Base-by-base conservation (phyloP, 2,113 vertebrate species). In the Hippoglossus stenolepis region DNA sequence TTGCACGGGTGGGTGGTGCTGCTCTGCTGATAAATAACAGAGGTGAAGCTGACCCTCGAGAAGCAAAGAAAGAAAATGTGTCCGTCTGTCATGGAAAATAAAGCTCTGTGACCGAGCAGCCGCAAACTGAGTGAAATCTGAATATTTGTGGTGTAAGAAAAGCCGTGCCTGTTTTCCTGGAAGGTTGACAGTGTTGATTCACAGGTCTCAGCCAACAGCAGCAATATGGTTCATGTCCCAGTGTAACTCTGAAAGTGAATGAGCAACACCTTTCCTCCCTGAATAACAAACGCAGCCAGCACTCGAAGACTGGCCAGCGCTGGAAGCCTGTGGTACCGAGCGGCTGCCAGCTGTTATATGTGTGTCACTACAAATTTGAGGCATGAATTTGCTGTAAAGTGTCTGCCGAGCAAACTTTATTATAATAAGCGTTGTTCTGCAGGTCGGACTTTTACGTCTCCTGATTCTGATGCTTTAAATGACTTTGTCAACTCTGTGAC, bases 221-320 rank as follows among this genome's bases (percentile, higher is more conserved):
- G 63, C 79, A 82, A 77, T 76, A 70, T 77, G 84, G 72, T 83
- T 86, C 43, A 35, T 66, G 54, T 82, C 69, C 74, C 77, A 72
- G 58, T 58, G 60, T 58, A 77, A 49, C 65, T 75, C 43, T 60
- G 69, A 80, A 18, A 80, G 76, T 38, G 79, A 80, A 83, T 61
- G 57, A 80, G 73, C 72, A 60, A 75, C 75, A 79, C 74, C 65
- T 73, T 85, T 82, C 57, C 76, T 83, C 72, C 63, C 74, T 21
- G 28, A 79, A 80, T 28, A 53, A 63, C 59, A 77, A 54, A 43
- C 56, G 58, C 31, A 79, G 84, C 71, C 84, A 79, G 73, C 74
- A 14, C 13, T 17, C 45, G 71, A 15, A 75, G 61, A 73, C 18
- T 1, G 53, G 78, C 67, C 53, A 83, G 47, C 68, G 1, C 4